A percentile compares a stretch with the other conserved stretches of the same genome.
Evolutionary conservation across 2,888 invertebrate genomes (phyloP).

Genomic region (Leptura quadrifasciata): DNA sequence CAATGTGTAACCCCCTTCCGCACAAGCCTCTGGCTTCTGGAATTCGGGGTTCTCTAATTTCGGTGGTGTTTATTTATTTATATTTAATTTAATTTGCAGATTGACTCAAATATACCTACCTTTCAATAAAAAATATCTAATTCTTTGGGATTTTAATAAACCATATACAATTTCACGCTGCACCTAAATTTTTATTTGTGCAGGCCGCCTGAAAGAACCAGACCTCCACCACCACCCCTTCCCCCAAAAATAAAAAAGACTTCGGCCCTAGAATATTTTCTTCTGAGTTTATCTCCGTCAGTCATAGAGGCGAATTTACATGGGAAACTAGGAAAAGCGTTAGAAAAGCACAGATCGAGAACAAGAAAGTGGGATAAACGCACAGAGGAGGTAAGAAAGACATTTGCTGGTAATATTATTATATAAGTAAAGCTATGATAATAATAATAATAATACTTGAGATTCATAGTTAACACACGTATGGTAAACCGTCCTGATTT

Average conservation of each 20-base stretch:
- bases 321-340: constrained; percentile 75
- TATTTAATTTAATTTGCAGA: no score
- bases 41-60: no score
- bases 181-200: neutral
- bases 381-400: constrained; percentile 71
- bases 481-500: no score
- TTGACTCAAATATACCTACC: no score
- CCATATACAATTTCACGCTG: neutral
- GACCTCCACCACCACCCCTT: constrained; percentile 58
- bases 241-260: constrained; percentile 66
- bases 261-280: constrained; percentile 72
- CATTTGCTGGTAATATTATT: no score
- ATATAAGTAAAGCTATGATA: no score
- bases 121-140: no score
- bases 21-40: no score
- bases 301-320: constrained; percentile 73
- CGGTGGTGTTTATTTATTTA: no score
- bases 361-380: constrained; percentile 74
- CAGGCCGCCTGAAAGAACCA: constrained; percentile 67
- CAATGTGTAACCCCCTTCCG: no score
- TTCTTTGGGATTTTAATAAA: neutral
- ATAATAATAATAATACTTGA: no score
- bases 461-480: no score
- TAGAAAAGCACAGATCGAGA: constrained; percentile 76
- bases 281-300: constrained; percentile 71